Base-by-base conservation (phyloP, 2,888 invertebrate genomes). In the Aphelenchoides bicaudatus region DNA sequence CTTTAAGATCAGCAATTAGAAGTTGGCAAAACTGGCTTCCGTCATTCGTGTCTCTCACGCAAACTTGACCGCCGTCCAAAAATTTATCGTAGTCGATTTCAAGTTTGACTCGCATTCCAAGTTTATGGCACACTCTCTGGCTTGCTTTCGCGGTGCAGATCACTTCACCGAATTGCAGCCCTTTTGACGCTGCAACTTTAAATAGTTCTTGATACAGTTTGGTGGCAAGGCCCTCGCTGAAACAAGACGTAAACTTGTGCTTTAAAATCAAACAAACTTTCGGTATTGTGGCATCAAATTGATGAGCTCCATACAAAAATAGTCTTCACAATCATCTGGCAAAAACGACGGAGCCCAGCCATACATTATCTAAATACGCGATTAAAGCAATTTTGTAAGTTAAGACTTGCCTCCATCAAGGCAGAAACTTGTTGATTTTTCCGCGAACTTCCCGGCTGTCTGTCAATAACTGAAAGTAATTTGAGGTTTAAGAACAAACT, bases 301-400 rank as follows among this genome's bases (percentile, higher is more conserved):
- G 25, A 43, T 43, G n/a, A 43, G 43, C n/a, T 43, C 43, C 43
- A 43, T 43, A n/a, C 43, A 43, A n/a, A 43, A 43, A n/a, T 43
- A 43, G 16, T 19, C 6, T n/a, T 6, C 43, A 8, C 25, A 10
- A 10, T 19, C 21, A 21, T 6, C 6, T 25, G 25, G 43, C n/a
- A 25, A 25, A 43, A 43, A 21, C 21, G 10, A 21, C 6, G 43
- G 21, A n/a, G 34, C 10, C 10, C 34, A 10, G 10, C 10, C 34
- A 34, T 10, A 10, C 34, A 34, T n/a, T n/a, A n/a, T n/a, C n/a
- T n/a, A n/a, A n/a, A n/a, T n/a, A n/a, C n/a, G n/a, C n/a, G n/a
- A n/a, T n/a, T n/a, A n/a, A n/a, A n/a, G n/a, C n/a, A n/a, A n/a
- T n/a, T n/a, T n/a, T n/a, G n/a, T n/a, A n/a, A n/a, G n/a, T n/a